Conservation (phyloP, 1,140 invertebrate species). For the Pseudomyrmex flavicornis region DNA sequence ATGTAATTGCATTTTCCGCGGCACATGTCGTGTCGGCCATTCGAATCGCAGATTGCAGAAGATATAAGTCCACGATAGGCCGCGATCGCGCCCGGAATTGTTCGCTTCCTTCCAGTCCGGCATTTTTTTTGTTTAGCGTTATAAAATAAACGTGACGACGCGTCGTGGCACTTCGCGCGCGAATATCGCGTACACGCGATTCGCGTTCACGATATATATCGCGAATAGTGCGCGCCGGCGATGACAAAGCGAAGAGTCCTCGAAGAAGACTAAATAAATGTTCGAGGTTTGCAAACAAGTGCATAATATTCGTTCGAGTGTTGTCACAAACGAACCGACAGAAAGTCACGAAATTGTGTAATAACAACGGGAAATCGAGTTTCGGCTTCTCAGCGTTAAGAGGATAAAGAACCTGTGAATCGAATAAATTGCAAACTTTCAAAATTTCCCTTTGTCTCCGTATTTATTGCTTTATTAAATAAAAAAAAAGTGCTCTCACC, state of each 20-base stretch:
- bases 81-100: background rate
- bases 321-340: constrained; percentile 33
- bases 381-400: background rate
- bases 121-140: background rate
- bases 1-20: constrained; percentile 15
- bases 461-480: too few species aligned
- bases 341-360: constrained; percentile 46
- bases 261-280: constrained; percentile 53
- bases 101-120: background rate
- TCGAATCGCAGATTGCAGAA: background rate
- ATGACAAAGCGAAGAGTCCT: constrained; percentile 9
- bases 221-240: background rate
- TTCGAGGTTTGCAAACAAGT: background rate
- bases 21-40: background rate
- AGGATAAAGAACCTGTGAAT: background rate
- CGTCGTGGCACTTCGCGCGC: constrained; percentile 4
- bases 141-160: constrained; percentile 7
- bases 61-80: constrained; percentile 13
- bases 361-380: constrained; percentile 8
- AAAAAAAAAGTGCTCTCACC: too few species aligned
- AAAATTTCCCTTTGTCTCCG: background rate
- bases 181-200: background rate
- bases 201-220: too few species aligned
- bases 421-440: too few species aligned
- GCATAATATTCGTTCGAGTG: constrained; percentile 42